Base-by-base conservation (phyloP, 2,113 vertebrate species). In the Hucho hucho region DNA sequence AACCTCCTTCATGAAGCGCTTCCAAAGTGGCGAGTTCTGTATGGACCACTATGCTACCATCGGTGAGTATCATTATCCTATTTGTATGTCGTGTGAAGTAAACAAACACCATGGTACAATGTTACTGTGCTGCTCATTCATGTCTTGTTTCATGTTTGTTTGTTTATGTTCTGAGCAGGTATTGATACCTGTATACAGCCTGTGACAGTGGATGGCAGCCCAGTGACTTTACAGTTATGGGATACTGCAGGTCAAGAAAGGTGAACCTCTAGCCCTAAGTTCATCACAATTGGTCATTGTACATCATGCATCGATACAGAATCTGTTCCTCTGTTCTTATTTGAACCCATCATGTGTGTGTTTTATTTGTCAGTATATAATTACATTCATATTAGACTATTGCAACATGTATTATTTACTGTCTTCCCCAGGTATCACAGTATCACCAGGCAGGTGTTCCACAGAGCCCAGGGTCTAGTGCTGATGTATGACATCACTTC, bases 221-320 rank as follows among this genome's bases (percentile, higher is more conserved):
- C 6, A 56, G 94, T 96, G 69, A 84, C 86, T 6, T 92, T 99
- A 2, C 91, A 94, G 81, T 82, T 99, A 69, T 99, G 97, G 97
- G 97, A 99, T 86, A 98, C 97, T 0, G 97, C 97, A 0, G 97
- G 97, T 12, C 96, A 98, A 78, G 97, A 99, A 80, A 95, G 97
- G 97, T 98, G 87, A 82, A 6, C 65, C 24, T 70, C 56, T 56
- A 25, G 13, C 43, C 20, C n/a, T 61, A n/a, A 22, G 58, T 61
- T 61, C 58, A 61, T 61, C 6, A 63, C n/a, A 22, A 22, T 63
- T n/a, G 6, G n/a, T 25, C 11, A 12, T 25, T 16, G 16, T 22
- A 13, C 6, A 63, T 63, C 18, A 63, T 12, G 14, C 47, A 16
- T 16, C 1, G 1, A 53, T 43, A 11, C 9, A 43, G 37, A 43